Conservation (phyloP, 2,888 invertebrate genomes). For the Papilio protenor region DNA sequence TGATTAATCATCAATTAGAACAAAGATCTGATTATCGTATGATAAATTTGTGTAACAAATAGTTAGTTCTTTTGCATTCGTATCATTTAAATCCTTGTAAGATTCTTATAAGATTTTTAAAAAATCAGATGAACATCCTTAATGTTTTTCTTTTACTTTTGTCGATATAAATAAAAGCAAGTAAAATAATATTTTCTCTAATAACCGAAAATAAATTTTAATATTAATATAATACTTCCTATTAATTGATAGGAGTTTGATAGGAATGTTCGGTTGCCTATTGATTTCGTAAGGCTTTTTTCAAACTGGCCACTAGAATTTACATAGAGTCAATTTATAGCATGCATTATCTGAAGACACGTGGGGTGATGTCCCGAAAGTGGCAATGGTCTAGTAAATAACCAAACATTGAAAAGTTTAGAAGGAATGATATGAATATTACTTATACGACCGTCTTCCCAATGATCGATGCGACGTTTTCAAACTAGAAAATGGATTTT, state of each 20-base stretch:
- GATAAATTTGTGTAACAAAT: background rate
- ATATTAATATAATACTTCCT: too few relatives aligned
- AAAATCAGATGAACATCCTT: background rate
- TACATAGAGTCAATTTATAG: background rate
- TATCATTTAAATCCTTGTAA: background rate
- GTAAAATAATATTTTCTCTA: too few relatives aligned
- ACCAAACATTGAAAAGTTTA: background rate
- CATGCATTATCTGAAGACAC: background rate
- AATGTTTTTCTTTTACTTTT: too few relatives aligned
- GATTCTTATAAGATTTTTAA: constrained; percentile 27
- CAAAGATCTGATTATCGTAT: too few relatives aligned
- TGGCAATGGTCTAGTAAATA: background rate
- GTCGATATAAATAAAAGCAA: too few relatives aligned
- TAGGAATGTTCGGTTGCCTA: background rate
- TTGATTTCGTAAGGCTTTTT: background rate
- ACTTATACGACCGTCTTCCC: background rate
- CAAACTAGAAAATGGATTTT: constrained; percentile 32
- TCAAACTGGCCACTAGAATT: background rate
- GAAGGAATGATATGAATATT: background rate
- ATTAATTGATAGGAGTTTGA: background rate
- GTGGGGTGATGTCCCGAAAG: background rate
- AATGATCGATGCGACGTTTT: constrained; percentile 27
- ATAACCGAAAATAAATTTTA: too few relatives aligned
- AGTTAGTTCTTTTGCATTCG: background rate
- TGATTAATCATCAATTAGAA: too few relatives aligned